Base-by-base conservation (phyloP, 2,888 invertebrate species). In the Latrodectus hesperus region DNA sequence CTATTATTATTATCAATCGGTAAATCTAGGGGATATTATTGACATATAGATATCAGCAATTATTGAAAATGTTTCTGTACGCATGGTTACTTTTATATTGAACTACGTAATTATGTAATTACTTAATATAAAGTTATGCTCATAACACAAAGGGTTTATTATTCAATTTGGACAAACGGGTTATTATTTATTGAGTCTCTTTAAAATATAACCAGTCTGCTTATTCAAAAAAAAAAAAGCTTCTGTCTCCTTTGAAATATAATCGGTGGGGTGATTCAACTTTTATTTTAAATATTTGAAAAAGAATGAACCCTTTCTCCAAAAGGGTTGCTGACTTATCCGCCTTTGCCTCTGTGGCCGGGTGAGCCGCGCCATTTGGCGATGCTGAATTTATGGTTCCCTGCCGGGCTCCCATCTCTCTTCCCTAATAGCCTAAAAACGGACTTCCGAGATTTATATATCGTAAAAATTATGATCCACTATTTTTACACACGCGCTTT, bases 361-460 rank as follows among this genome's bases (percentile, higher is more conserved):
- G 17, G 52, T 55, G 52, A 11, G 8, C 72, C 5, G n/a, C 52
- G n/a, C 11, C 60, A n/a, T 60, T 60, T 60, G 17, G 26, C 60
- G 55, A 65, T 65, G 26, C 22, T 60, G 49, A 73, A 86, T 86
- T 86, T 86, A 81, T 76, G 67, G 71, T 52, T 86, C 86, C 81
- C 86, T 72, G 22, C 17, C 71, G 85, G 72, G 26, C 64, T 51
- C 71, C 60, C 76, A 80, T 81, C 75, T 75, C 70, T 85, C 75
- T 76, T 65, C 26, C 53, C 64, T 76, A 86, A 86, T 81, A 71
- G 86, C 80, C 80, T 72, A 76, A 85, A 79, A 79, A 75, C 74
- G 78, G 74, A 79, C 79, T 79, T 68, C 65, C 76, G 86, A 81
- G 86, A 86, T 86, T 86, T 86, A 86, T 86, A 68, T 68, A 75